Evolutionary conservation across 2,113 vertebrate species (phyloP), one percentile per base, ranked within the genome.

Genomic region (Merops nubicus): DNA sequence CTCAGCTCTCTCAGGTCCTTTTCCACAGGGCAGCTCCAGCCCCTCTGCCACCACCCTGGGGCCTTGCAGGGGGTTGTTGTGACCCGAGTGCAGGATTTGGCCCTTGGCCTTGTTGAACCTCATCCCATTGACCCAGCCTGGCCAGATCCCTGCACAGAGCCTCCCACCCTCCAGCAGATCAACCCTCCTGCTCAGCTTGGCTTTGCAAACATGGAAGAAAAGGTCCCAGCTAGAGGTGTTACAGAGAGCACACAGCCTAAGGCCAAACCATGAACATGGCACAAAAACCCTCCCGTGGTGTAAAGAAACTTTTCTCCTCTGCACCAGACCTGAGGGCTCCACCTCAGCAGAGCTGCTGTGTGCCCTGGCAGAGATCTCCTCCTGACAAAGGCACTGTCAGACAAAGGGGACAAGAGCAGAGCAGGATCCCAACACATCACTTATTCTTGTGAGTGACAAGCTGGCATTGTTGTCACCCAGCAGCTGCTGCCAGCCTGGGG

Each of bases 241-340:
- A n/a, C n/a, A n/a, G n/a, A 57, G 22, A 9, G 43, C 3, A 8
- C 22, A 0, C 2, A 21, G 8, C 65, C 29, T 3, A 13, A 29
- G 43, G 16, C n/a, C 12, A n/a, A 50, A 65, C 6, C 36, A 2
- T 26, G 8, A 43, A 18, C 17, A 31, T 50, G 42, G 38, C 65
- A 20, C 42, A 29, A 77, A 68, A 82, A 15, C 62, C 56, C 69
- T 72, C 69, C 6, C 14, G 5, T 0, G 0, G 23, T 62, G 34
- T 77, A 78, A 25, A 23, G 6, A 16, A 48, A 36, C 38, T 40
- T 33, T 19, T 26, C 59, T 12, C 6, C 59, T 16, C 50, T 33
- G 53, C 50, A 31, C 3, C 11, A 48, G 47, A 11, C 53, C 36
- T 29, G 16, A 56, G 54, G 12, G 26, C 18, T 56, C 26, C 54